These are phyloP conservation scores for Papilio machaon DNA, from an alignment of 1,140 invertebrate species.

Conservation along the genomic window DNA sequence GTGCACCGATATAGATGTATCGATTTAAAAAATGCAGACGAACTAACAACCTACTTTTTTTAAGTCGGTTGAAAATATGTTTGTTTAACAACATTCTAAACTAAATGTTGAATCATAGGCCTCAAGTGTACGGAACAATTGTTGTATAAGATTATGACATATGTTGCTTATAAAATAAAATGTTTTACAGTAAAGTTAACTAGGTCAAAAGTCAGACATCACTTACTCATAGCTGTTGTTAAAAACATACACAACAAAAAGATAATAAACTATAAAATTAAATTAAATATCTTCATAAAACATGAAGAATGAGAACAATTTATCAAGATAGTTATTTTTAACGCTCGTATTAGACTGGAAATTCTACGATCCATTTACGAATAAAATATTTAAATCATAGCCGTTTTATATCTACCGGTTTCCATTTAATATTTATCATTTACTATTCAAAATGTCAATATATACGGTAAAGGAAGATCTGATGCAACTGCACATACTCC, in stretches of 20 bases:
- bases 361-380: no score
- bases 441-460: no score
- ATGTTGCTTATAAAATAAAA: neutral
- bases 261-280: neutral
- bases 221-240: neutral
- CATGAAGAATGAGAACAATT: no score
- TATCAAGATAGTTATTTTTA: no score
- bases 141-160: neutral
- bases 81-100: neutral
- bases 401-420: no score
- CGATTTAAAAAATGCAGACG: neutral
- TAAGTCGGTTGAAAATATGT: neutral
- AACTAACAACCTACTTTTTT: no score
- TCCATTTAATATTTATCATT: no score
- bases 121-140: neutral
- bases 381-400: no score
- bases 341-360: no score
- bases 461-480: no score
- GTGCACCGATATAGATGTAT: neutral
- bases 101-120: neutral
- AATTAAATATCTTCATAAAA: neutral
- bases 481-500: no score
- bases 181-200: neutral
- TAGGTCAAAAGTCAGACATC: neutral
- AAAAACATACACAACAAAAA: neutral